These are phyloP conservation scores for Platynereis dumerilii DNA, from an alignment of 2,888 invertebrate genomes.

Conservation along the genomic window DNA sequence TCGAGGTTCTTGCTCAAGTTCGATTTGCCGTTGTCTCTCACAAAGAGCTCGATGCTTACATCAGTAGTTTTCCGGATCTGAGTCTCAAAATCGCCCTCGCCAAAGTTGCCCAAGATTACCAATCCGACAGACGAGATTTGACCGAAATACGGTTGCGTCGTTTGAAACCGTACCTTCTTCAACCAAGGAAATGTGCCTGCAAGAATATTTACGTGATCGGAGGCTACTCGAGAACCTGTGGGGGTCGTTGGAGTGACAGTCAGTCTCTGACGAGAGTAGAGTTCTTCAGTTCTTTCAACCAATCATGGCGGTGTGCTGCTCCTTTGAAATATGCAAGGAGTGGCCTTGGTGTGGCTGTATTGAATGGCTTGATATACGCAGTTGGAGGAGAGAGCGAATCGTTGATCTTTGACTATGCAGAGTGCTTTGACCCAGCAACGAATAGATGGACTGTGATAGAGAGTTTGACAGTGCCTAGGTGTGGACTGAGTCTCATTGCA, in stretches of 20 bases:
- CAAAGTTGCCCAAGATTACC: slow-evolving; percentile 49
- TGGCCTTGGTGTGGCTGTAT: slow-evolving; percentile 83
- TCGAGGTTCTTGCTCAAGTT: slow-evolving; percentile 83
- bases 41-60: slow-evolving; percentile 78
- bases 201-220: slow-evolving; percentile 88
- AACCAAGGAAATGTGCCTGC: slow-evolving; percentile 83
- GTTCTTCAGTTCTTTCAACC: slow-evolving; percentile 69
- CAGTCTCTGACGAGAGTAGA: slow-evolving; percentile 80
- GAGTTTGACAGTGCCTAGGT: slow-evolving; percentile 66
- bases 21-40: slow-evolving; percentile 84
- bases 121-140: slow-evolving; percentile 2
- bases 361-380: slow-evolving; percentile 86
- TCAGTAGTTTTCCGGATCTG: slow-evolving; percentile 79
- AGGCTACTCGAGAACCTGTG: slow-evolving; percentile 85
- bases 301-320: slow-evolving; percentile 49
- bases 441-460: slow-evolving; percentile 69
- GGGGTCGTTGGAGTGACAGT: slow-evolving; percentile 75
- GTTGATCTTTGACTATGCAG: slow-evolving; percentile 72
- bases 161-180: slow-evolving; percentile 49
- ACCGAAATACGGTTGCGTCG: slow-evolving; percentile 16
- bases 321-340: slow-evolving; percentile 86
- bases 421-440: slow-evolving; percentile 54
- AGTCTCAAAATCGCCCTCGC: slow-evolving; percentile 79
- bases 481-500: slow-evolving; percentile 87
- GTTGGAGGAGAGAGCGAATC: slow-evolving; percentile 88